Percentiles rank a stretch among this genome's conserved stretches.
These are phyloP conservation scores for Chamaetylas fuelleborni DNA, from an alignment of 2,113 vertebrate species.

Conservation along the genomic window DNA sequence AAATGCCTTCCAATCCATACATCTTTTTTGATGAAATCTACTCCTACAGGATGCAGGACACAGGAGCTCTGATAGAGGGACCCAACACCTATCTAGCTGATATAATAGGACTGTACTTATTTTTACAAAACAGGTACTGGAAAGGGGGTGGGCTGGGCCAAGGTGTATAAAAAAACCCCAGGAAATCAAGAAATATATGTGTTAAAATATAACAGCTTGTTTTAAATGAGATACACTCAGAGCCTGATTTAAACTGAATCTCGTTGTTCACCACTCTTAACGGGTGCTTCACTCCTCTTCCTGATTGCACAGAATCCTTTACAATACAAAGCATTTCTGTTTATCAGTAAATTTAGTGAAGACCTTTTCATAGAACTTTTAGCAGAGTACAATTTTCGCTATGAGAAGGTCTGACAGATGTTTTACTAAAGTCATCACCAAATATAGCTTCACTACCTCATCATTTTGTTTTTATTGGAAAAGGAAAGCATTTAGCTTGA, in stretches of 20 bases:
- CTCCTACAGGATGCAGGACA: not conserved
- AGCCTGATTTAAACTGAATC: not conserved
- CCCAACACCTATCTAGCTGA: not conserved
- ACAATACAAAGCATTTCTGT: not conserved
- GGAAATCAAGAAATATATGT: not conserved
- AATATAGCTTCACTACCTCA: not conserved
- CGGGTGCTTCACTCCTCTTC: not conserved
- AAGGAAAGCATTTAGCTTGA: not conserved
- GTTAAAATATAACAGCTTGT: rapidly evolving
- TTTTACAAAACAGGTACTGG: not conserved
- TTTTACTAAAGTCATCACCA: not conserved
- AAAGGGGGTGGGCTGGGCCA: rapidly evolving
- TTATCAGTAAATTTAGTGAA: not conserved
- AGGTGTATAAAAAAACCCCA: not conserved
- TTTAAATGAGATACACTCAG: not conserved
- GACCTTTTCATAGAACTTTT: not conserved
- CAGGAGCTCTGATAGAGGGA: not conserved
- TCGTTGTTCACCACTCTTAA: not conserved
- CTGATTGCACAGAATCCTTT: not conserved
- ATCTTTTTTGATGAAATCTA: not conserved
- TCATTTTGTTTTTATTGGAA: conserved; percentile 9
- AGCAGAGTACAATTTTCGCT: not conserved
- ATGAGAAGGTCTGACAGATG: not conserved
- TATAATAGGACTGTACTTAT: not conserved
- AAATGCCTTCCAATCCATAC: not conserved